Percentiles rank a stretch among this genome's conserved stretches.
Conservation (phyloP, 2,888 invertebrate genomes). For the Molorchus minor region DNA sequence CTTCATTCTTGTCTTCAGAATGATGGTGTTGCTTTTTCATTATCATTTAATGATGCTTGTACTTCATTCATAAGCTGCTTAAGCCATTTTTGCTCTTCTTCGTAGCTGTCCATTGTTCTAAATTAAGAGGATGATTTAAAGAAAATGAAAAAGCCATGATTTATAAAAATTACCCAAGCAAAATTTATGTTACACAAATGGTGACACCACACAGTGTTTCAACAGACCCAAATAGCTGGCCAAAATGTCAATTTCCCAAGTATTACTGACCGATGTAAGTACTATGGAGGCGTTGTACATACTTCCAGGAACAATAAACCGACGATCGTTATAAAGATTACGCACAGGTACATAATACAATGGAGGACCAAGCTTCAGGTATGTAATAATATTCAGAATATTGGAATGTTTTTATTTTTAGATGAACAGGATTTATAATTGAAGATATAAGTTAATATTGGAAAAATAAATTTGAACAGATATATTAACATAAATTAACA, state of each 20-base stretch:
- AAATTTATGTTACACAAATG: too few species aligned
- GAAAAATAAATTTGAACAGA: not conserved
- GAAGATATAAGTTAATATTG: not conserved
- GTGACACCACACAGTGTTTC: too few species aligned
- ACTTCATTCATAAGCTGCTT: not conserved
- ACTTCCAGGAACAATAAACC: not conserved
- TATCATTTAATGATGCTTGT: not conserved
- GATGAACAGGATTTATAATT: not conserved
- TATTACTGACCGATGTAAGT: not conserved
- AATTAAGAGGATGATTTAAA: too few species aligned
- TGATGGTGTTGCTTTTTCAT: too few species aligned
- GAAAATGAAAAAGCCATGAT: too few species aligned
- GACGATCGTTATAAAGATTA: not conserved
- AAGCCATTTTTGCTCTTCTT: not conserved
- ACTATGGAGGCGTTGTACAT: not conserved
- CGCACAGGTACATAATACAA: not conserved
- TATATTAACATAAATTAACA: not conserved
- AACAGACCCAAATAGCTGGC: not conserved
- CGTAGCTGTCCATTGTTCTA: too few species aligned
- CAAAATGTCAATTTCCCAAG: not conserved
- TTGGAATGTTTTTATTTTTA: not conserved
- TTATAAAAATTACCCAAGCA: too few species aligned
- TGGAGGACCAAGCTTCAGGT: not conserved
- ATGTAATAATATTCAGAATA: not conserved
- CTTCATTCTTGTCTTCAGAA: not conserved